These are phyloP conservation scores for Harpalus rubripes DNA, from an alignment of 2,888 invertebrate species.

Conservation along the genomic window DNA sequence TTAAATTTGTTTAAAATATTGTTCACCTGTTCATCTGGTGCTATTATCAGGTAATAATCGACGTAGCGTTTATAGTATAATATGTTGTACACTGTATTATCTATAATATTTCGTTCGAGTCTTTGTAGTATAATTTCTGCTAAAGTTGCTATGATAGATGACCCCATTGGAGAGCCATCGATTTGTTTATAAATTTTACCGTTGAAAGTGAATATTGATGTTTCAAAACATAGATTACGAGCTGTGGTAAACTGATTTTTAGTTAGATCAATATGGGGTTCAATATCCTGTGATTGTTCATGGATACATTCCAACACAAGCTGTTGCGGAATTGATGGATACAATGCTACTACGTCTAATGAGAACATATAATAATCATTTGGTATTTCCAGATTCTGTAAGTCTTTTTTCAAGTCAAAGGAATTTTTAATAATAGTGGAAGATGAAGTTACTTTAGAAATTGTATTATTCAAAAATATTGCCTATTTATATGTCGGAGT, in stretches of 20 bases:
- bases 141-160: not conserved
- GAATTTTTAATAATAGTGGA: not conserved
- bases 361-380: not conserved
- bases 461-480: not conserved
- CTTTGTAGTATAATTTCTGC: slow-evolving; percentile 8
- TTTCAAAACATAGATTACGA: not conserved
- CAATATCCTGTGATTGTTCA: not conserved
- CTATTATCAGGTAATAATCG: not conserved
- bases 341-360: not conserved
- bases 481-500: not conserved
- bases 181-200: slow-evolving; percentile 3
- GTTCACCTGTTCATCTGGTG: not conserved
- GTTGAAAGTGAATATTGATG: slow-evolving; percentile 6
- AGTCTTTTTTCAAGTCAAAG: not conserved
- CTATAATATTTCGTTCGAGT: not conserved
- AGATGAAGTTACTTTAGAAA: not conserved
- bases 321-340: no score
- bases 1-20: not conserved
- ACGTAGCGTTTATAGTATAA: slow-evolving; percentile 19
- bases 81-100: not conserved
- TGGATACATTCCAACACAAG: slow-evolving; percentile 3
- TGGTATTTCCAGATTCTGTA: not conserved
- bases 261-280: not conserved
- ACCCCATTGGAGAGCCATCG: slow-evolving; percentile 25
- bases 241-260: not conserved